phyloP scores from a whole-genome alignment of 2,888 invertebrate species.

The Clepsis dumicolana region DNA sequence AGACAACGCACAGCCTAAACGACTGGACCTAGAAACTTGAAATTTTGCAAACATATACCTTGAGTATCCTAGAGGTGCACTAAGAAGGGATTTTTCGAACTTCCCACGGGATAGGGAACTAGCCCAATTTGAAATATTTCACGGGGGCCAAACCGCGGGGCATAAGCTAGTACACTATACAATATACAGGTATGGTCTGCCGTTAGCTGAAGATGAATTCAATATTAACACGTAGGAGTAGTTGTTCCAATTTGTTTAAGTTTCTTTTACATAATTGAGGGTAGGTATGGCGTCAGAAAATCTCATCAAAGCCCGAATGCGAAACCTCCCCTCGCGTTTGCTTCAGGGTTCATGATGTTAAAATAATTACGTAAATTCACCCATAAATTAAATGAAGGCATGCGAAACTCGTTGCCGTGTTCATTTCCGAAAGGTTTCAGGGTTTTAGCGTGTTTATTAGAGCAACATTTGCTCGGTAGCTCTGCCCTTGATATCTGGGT shows the following conservation, averaged over 20 bases:
- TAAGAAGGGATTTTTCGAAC: no score
- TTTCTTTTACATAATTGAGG: background rate
- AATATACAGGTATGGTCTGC: no score
- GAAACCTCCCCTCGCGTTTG: slow-evolving; percentile 10
- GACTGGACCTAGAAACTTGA: no score
- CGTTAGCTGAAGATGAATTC: no score
- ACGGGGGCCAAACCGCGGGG: no score
- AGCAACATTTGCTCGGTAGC: background rate
- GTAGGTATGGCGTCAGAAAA: slow-evolving; percentile 9
- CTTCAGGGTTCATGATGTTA: slow-evolving; percentile 25
- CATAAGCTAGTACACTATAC: no score
- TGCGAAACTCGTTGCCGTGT: slow-evolving; percentile 35
- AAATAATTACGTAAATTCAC: slow-evolving; percentile 37
- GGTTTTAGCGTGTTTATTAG: slow-evolving; percentile 30
- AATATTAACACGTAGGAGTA: no score
- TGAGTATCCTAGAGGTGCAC: no score
- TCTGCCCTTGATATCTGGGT: background rate
- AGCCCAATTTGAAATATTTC: no score
- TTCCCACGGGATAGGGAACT: no score
- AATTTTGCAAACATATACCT: no score
- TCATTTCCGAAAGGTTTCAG: slow-evolving; percentile 27
- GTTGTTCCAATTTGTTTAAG: background rate
- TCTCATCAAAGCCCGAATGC: slow-evolving; percentile 23
- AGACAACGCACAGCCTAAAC: no score
- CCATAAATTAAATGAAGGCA: slow-evolving; percentile 37